Evolutionary conservation across 2,113 vertebrate genomes (phyloP), one percentile per base, ranked within the genome.

Genomic region (Oreochromis niloticus): DNA sequence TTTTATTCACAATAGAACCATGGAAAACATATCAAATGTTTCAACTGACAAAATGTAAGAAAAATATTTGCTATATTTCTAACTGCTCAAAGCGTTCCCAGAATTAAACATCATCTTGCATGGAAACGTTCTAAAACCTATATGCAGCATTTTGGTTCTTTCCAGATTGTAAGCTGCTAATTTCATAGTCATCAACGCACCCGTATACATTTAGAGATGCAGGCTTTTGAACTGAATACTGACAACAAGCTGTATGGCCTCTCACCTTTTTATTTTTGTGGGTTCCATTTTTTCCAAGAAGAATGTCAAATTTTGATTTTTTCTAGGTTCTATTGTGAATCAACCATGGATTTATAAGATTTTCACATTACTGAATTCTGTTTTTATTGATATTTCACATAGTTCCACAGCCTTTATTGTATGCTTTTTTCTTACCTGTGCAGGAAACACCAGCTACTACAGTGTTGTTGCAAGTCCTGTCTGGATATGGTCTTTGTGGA

Each of bases 391-490:
- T 3, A 24, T 27, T 43, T 71, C n/a, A 71, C 39, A 43, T 24
- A 43, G n/a, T 71, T 24, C 14, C n/a, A 71, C 36, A 43, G 7
- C 7, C 13, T 43, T 71, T 71, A 14, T 43, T 71, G 13, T 24
- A 9, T 43, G 66, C 2, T 36, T 55, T 9, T 12, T 52, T 55
- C 7, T 66, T 16, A 96, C 95, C 95, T 86, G 90, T 55, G 82
- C 95, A 96, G 32, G 73, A 0, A 22, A 94, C 89, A 46, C 94
- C 93, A 57, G 94, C 94, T 9, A 95, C 2, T 24, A 88, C 80
- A 8, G 87, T 86, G 43, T 7, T 5, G 73, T 96, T 95, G 89
- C 95, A 96, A 6, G 56, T 81, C 54, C 2, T 87, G 30, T 81
- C 63, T 16, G 0, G 39, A 55, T 59, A 88, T 12, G 78, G 24